phyloP scores from a whole-genome alignment of 2,888 invertebrate species.

The Lobophora halterata region DNA sequence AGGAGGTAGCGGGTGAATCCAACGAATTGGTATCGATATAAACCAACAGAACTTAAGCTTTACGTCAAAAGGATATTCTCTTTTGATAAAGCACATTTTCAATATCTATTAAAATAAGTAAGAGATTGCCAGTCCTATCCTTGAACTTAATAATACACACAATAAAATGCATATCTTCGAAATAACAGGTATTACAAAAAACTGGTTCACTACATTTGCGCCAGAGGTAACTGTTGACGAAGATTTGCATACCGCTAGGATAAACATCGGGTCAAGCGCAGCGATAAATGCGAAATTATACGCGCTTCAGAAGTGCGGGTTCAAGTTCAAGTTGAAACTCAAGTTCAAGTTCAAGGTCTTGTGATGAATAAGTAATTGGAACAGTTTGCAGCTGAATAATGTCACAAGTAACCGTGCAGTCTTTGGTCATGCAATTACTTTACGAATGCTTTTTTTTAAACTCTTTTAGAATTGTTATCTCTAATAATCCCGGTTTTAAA shows the following conservation, averaged over 20 bases:
- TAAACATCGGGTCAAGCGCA: constrained; percentile 52
- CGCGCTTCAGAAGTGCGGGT: constrained; percentile 37
- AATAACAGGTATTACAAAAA: constrained; percentile 4
- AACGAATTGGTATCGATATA: too few relatives aligned
- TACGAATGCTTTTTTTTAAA: too few relatives aligned
- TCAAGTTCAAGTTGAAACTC: constrained; percentile 46
- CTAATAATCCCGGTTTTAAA: too few relatives aligned
- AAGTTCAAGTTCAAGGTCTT: constrained; percentile 46
- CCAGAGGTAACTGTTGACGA: constrained; percentile 32
- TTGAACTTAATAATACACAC: constrained; percentile 4
- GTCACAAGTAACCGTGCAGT: too few relatives aligned
- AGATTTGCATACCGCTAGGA: constrained; percentile 61
- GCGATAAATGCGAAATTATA: constrained; percentile 58
- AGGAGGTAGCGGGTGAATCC: constrained; percentile 8
- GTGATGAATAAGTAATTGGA: constrained; percentile 34
- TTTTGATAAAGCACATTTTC: too few relatives aligned
- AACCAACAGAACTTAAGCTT: too few relatives aligned
- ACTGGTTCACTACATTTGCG: constrained; percentile 20
- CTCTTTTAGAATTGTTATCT: too few relatives aligned
- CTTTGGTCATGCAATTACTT: too few relatives aligned
- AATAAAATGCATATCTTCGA: constrained; percentile 4
- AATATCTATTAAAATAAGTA: too few relatives aligned
- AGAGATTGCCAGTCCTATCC: constrained; percentile 3
- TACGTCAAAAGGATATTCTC: too few relatives aligned
- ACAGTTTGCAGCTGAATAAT: constrained; percentile 28